Evolutionary conservation across 2,888 invertebrate genomes (phyloP), one percentile per base, ranked within the genome.

Genomic region (Drosophila paranaensis): DNA sequence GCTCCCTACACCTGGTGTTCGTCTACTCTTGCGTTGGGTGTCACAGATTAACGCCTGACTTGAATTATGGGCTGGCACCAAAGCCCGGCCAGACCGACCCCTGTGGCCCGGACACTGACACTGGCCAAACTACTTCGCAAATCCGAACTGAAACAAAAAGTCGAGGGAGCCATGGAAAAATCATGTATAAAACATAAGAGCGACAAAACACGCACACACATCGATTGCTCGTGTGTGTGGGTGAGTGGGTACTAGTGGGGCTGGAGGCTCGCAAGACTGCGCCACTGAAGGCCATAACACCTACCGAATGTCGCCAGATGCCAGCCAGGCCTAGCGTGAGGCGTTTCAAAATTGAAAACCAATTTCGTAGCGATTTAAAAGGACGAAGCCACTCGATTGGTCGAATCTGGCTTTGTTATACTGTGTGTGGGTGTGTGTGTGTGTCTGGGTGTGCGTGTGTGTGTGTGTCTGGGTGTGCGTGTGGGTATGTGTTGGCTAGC

Each of bases 331-430:
- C 33, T 37, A 54, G 77, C 62, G 64, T 79, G 74, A 83, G 78
- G 71, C 84, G 77, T 86, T 88, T 86, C 86, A 86, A 86, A 86
- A 86, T 86, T 86, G 87, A 86, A 86, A 88, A 88, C 84, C 86
- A 86, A 86, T 86, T 88, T 88, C 75, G 82, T 68, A 86, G 74
- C 82, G 88, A 88, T 86, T 86, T 81, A 80, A 88, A 75, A 72
- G 60, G 70, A 66, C 70, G 69, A 68, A 71, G 70, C 62, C 63
- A 51, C 60, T 70, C 71, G 65, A 53, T 68, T 60, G 67, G 56
- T 40, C 35, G 57, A 42, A 65, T 53, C 27, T 55, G 50, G 30
- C 39, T 46, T 45, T 58, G 45, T 33, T 16, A 43, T 45, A 56
- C 30, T 30, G 3, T 30, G 30, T 30, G 30, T 30, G 30, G 3